phyloP scores from a whole-genome alignment of 2,113 vertebrate species.

The Orientallactaga bullata region DNA sequence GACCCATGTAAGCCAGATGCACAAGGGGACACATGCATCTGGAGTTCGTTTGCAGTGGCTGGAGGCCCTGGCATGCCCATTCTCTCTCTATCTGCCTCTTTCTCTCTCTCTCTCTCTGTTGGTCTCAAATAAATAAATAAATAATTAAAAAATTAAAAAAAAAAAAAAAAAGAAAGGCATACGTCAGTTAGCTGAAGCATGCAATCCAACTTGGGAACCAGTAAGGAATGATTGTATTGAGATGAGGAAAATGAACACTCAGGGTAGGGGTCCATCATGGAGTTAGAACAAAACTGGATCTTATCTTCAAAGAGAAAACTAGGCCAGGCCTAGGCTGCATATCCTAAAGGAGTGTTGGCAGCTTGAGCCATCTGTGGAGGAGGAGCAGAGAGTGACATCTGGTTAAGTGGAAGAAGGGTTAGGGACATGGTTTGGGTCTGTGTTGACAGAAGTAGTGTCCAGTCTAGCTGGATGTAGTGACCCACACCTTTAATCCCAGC shows the following conservation, averaged over 20 bases:
- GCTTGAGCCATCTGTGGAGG: not conserved
- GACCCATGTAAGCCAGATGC: no score
- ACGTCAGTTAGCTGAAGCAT: not conserved
- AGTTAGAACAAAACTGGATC: not conserved
- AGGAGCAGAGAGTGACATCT: not conserved
- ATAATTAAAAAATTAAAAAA: no score
- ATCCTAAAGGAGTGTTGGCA: not conserved
- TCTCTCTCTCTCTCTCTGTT: no score
- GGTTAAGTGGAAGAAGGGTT: not conserved
- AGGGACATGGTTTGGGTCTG: not conserved
- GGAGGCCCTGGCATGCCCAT: no score
- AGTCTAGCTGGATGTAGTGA: no score
- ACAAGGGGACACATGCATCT: no score
- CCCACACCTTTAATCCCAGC: no score
- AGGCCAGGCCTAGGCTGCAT: not conserved
- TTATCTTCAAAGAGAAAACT: not conserved
- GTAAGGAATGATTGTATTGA: not conserved
- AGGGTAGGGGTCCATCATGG: no score
- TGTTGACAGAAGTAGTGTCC: not conserved
- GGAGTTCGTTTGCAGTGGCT: no score
- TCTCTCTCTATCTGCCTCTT: no score
- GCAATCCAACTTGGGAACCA: not conserved
- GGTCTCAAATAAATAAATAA: no score
- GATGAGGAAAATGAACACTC: not conserved
- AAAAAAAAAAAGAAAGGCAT: not conserved